Percentiles rank a stretch among this genome's conserved stretches.
Evolutionary conservation across 2,888 invertebrate genomes (phyloP).

Genomic region (Xylophagus ater): DNA sequence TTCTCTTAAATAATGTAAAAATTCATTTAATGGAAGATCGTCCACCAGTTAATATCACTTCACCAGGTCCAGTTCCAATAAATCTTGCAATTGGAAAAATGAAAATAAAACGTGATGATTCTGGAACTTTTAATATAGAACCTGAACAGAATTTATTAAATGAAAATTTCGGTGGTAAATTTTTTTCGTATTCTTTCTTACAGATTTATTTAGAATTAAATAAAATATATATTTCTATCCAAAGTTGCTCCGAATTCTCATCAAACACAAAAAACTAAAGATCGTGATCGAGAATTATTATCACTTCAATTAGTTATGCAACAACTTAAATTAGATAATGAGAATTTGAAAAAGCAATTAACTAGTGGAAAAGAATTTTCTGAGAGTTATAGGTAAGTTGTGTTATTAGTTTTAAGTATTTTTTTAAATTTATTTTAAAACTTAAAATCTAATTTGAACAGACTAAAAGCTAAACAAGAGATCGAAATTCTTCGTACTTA

Average conservation of each 20-base stretch:
- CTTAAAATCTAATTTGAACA: conserved; percentile 16
- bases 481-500: conserved; percentile 48
- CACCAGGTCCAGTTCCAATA: conserved; percentile 70
- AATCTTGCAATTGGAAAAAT: conserved; percentile 62
- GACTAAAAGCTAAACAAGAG: conserved; percentile 44
- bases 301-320: conserved; percentile 42
- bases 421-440: background rate
- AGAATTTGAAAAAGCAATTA: conserved; percentile 49
- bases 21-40: conserved; percentile 74
- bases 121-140: conserved; percentile 63
- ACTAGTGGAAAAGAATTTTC: conserved; percentile 43
- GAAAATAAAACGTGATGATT: conserved; percentile 56
- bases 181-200: too few relatives aligned
- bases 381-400: conserved; percentile 44
- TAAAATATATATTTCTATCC: too few relatives aligned
- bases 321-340: conserved; percentile 50
- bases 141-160: too few relatives aligned
- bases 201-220: background rate
- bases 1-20: conserved; percentile 61
- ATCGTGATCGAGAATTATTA: conserved; percentile 41
- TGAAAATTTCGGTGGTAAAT: too few relatives aligned
- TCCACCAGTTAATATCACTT: conserved; percentile 65
- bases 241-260: too few relatives aligned
- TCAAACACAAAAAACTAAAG: conserved; percentile 22
- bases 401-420: background rate